Conservation (phyloP, 2,888 invertebrate genomes). For the Vanessa cardui region DNA sequence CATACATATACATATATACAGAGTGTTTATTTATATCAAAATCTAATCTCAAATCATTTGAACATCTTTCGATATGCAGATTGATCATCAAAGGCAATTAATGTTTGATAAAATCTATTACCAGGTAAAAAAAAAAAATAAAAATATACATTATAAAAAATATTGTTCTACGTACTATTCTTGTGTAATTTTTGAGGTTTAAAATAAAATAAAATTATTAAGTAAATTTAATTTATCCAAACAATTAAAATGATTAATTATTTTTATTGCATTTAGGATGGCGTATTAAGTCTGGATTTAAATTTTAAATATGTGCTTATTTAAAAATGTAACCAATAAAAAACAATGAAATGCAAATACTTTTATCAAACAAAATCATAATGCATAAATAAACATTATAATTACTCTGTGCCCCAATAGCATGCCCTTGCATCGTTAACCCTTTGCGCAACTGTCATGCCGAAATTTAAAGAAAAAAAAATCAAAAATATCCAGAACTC, state of each 20-base stretch:
- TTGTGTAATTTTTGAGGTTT: no score
- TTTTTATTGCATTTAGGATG: not conserved
- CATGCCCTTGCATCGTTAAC: conserved; percentile 29
- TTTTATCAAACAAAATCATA: conserved; percentile 3
- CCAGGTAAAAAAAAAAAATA: no score
- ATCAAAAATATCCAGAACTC: conserved; percentile 46
- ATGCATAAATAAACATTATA: conserved; percentile 21
- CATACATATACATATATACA: not conserved
- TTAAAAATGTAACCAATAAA: not conserved
- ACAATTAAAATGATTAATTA: not conserved
- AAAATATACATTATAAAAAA: no score
- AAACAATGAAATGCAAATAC: not conserved
- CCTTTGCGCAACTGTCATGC: conserved; percentile 38
- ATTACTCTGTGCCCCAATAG: conserved; percentile 16
- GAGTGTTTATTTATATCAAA: not conserved
- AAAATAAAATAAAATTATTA: no score
- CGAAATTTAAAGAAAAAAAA: conserved; percentile 36
- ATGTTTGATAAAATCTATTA: no score
- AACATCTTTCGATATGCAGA: no score
- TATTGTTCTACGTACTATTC: no score
- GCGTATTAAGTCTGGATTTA: not conserved
- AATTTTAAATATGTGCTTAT: not conserved
- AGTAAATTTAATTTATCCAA: no score
- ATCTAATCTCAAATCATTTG: no score
- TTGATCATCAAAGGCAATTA: no score